phyloP scores from a whole-genome alignment of 2,888 invertebrate species.

The Agonum fuliginosum region DNA sequence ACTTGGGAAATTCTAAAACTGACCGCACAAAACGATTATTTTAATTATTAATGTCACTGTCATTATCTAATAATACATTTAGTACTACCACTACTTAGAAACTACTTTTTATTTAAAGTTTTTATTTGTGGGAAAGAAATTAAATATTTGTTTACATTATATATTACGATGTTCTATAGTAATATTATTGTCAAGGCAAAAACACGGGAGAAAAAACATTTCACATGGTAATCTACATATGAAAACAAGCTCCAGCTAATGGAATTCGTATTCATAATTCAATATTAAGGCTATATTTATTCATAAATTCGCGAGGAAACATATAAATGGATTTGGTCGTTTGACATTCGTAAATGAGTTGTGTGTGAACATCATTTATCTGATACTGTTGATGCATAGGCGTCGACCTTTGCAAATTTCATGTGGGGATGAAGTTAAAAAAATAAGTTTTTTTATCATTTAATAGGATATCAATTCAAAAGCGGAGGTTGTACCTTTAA shows the following conservation, averaged over 20 bases:
- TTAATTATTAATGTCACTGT: too few species aligned
- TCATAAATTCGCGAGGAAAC: not conserved
- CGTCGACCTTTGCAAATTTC: too few species aligned
- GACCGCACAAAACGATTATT: too few species aligned
- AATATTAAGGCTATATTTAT: conserved; percentile 3
- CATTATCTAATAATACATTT: too few species aligned
- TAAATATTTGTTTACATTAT: conserved; percentile 32
- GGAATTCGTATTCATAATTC: not conserved
- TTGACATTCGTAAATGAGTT: conserved; percentile 44
- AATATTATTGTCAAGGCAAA: not conserved
- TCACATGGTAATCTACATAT: conserved; percentile 20
- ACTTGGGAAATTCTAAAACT: too few species aligned
- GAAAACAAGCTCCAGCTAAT: not conserved
- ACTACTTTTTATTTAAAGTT: not conserved
- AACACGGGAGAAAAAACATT: not conserved
- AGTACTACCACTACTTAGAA: too few species aligned
- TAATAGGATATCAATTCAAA: too few species aligned
- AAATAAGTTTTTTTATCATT: too few species aligned
- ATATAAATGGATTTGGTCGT: conserved; percentile 24
- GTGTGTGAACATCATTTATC: conserved; percentile 23
- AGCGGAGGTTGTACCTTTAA: too few species aligned
- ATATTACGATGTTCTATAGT: conserved; percentile 16
- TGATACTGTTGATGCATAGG: too few species aligned
- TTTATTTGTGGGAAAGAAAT: conserved; percentile 19
- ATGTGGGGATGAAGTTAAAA: too few species aligned